Conservation (phyloP, 2,797 vertebrate genomes). For the Anabas testudineus region DNA sequence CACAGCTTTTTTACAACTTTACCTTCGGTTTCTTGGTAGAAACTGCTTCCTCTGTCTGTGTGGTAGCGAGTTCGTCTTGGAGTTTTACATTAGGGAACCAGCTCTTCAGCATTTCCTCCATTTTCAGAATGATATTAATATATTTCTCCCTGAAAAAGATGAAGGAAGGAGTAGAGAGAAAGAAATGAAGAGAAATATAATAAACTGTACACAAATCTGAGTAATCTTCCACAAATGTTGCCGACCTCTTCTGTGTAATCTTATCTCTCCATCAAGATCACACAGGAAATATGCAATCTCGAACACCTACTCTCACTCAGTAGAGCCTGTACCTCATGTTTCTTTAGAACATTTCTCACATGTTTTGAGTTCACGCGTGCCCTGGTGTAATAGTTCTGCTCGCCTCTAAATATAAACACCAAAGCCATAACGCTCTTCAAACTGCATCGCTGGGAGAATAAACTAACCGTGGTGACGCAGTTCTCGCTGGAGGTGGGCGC, state of each 20-base stretch:
- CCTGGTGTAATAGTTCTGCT: slow-evolving; percentile 64
- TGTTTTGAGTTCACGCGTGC: slow-evolving; percentile 77
- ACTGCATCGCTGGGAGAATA: slow-evolving; percentile 70
- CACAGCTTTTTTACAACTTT: slow-evolving; percentile 26
- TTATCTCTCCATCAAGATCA: slow-evolving; percentile 53
- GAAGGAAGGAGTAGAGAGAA: neutral
- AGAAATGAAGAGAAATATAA: slow-evolving; percentile 9
- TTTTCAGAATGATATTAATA: slow-evolving; percentile 85
- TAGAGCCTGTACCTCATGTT: slow-evolving; percentile 20
- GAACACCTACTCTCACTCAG: slow-evolving; percentile 29
- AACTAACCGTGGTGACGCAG: slow-evolving; percentile 71
- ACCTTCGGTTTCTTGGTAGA: slow-evolving; percentile 86
- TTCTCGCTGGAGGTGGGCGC: slow-evolving; percentile 46
- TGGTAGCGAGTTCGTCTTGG: slow-evolving; percentile 64
- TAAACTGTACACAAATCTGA: slow-evolving; percentile 2
- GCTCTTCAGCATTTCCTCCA: slow-evolving; percentile 88
- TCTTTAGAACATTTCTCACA: slow-evolving; percentile 76
- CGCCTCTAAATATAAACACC: slow-evolving; percentile 80
- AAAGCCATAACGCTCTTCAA: slow-evolving; percentile 63
- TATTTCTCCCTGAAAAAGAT: slow-evolving; percentile 79
- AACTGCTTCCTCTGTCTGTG: slow-evolving; percentile 70
- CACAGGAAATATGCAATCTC: slow-evolving; percentile 60
- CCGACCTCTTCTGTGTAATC: slow-evolving; percentile 32
- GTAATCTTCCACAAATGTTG: slow-evolving; percentile 31
- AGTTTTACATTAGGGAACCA: slow-evolving; percentile 87